Percentiles rank a stretch among this genome's conserved stretches.
Evolutionary conservation across 2,797 vertebrate species (phyloP).

Genomic region (Lacerta bilineata): DNA sequence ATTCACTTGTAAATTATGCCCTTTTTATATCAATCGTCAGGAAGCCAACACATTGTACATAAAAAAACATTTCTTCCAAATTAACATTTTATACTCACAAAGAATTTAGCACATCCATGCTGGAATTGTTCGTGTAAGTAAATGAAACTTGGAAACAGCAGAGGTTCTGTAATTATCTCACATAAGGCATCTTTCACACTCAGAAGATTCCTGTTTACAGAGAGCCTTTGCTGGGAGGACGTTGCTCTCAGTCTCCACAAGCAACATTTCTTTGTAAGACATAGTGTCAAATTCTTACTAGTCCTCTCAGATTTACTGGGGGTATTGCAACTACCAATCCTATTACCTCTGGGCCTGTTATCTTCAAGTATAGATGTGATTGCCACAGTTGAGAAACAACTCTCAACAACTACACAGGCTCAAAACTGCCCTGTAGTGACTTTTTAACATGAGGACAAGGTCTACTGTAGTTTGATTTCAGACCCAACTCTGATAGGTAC

Average conservation of each 20-base stretch:
- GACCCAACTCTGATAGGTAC: not conserved
- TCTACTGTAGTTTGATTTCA: not conserved
- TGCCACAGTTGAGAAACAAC: not conserved
- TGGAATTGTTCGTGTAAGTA: constrained; percentile 32
- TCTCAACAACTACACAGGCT: not conserved
- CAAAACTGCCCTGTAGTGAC: not conserved
- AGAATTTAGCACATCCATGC: constrained; percentile 11
- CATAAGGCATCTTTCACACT: not conserved
- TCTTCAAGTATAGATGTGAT: constrained; percentile 7
- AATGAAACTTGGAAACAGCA: constrained; percentile 37
- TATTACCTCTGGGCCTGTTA: constrained; percentile 36
- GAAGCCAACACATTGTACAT: not conserved
- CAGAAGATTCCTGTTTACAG: constrained; percentile 29
- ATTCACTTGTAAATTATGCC: not conserved
- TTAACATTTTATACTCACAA: constrained; percentile 1
- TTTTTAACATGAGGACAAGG: not conserved
- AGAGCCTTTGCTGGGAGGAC: not conserved
- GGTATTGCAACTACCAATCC: not conserved
- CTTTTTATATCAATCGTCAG: constrained; percentile 43
- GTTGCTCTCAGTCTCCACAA: not conserved
- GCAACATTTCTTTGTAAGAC: constrained; percentile 16
- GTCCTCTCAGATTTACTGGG: not conserved
- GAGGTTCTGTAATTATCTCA: constrained; percentile 13
- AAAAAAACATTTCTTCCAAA: constrained; percentile 22
- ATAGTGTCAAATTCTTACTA: not conserved